These are phyloP conservation scores for Lycodopsis pacificus DNA, from an alignment of 2,797 vertebrate genomes.

Conservation along the genomic window DNA sequence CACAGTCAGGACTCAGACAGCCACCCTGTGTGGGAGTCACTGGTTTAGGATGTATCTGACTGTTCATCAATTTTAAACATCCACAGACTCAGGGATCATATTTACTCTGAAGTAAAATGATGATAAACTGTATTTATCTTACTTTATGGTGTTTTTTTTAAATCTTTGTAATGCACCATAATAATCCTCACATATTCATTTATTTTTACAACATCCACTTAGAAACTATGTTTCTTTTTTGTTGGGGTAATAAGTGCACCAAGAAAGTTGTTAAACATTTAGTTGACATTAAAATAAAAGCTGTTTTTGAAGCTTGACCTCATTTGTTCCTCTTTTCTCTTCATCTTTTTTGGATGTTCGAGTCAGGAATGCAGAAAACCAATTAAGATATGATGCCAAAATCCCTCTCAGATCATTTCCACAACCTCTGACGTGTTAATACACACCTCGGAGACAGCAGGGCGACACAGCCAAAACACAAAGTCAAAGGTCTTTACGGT, in stretches of 20 bases:
- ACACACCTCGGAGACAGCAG: slow-evolving; percentile 34
- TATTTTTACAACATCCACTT: slow-evolving; percentile 8
- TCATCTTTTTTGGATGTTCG: neutral
- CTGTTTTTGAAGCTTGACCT: slow-evolving; percentile 6
- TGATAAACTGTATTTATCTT: neutral
- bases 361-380: neutral
- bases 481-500: slow-evolving; percentile 17
- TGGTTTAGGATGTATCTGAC: slow-evolving; percentile 55
- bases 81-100: slow-evolving; percentile 40
- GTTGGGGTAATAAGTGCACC: neutral
- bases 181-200: neutral
- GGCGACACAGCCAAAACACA: slow-evolving; percentile 15
- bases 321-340: slow-evolving; percentile 12
- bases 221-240: slow-evolving; percentile 8
- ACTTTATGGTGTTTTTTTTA: neutral
- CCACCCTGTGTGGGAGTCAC: slow-evolving; percentile 73
- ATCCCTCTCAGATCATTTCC: neutral
- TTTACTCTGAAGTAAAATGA: slow-evolving; percentile 13
- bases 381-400: neutral
- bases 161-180: neutral
- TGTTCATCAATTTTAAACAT: neutral
- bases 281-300: slow-evolving; percentile 35
- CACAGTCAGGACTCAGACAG: slow-evolving; percentile 98
- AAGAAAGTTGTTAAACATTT: slow-evolving; percentile 12
- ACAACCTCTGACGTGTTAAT: neutral